Percentiles rank a stretch among this genome's conserved stretches.
phyloP scores from a whole-genome alignment of 2,113 vertebrate genomes.

The Brienomyrus longianalis region DNA sequence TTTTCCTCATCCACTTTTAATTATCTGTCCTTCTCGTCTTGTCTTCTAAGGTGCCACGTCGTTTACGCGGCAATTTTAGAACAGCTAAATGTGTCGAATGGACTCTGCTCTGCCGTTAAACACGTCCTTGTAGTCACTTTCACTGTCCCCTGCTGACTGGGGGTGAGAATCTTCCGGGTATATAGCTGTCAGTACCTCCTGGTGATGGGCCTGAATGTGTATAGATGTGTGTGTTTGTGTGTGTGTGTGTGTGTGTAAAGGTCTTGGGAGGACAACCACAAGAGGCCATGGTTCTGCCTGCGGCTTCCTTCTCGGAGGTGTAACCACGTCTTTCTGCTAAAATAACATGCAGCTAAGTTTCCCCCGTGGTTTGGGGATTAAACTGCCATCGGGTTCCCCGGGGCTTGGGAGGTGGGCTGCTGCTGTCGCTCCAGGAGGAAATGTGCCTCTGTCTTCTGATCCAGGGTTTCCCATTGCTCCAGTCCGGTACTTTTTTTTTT shows the following conservation, averaged over 20 bases:
- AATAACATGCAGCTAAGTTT: background rate
- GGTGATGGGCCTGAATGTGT: background rate
- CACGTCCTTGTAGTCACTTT: background rate
- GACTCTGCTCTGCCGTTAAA: background rate
- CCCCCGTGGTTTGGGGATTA: too few species aligned
- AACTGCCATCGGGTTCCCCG: background rate
- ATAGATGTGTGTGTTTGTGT: background rate
- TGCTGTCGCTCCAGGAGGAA: conserved; percentile 15
- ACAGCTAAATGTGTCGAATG: background rate
- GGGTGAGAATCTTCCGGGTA: background rate
- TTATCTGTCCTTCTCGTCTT: background rate
- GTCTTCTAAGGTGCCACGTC: background rate
- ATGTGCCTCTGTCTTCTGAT: background rate
- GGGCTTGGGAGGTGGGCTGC: background rate
- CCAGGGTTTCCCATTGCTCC: background rate
- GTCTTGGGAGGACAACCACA: background rate
- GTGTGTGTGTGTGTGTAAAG: background rate
- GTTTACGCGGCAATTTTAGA: background rate
- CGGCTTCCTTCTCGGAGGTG: background rate
- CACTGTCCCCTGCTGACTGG: background rate
- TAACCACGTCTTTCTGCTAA: conserved; percentile 9
- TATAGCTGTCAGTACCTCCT: background rate
- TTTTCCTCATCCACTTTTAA: conserved; percentile 7
- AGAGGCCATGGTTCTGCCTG: background rate
- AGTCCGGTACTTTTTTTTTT: background rate